Conservation (phyloP, 2,113 vertebrate species). For the Pollimyrus isidori region DNA sequence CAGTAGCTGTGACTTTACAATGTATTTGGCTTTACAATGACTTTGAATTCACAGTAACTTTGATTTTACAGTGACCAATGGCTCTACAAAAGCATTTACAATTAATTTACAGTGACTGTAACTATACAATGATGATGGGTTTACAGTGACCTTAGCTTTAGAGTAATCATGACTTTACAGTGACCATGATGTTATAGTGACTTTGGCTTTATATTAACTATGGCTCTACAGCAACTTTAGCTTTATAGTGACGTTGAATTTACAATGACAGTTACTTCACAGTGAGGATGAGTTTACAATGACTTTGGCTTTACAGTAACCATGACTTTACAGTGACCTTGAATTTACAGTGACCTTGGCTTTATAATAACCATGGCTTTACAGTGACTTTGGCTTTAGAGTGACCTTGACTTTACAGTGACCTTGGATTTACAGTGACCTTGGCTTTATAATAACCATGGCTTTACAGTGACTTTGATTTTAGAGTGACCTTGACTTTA, state of each 20-base stretch:
- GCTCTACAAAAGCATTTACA: too few relatives aligned
- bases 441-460: background rate
- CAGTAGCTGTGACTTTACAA: background rate
- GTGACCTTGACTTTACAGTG: background rate
- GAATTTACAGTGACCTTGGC: too few relatives aligned
- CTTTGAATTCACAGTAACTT: background rate
- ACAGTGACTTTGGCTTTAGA: background rate
- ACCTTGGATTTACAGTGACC: background rate
- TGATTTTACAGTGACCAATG: background rate
- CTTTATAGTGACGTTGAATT: too few relatives aligned
- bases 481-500: background rate
- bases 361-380: too few relatives aligned
- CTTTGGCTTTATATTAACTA: background rate
- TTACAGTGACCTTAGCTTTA: background rate
- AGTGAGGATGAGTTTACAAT: too few relatives aligned
- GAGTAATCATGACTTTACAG: background rate
- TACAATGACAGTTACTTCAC: too few relatives aligned
- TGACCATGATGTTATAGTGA: background rate
- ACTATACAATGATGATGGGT: background rate
- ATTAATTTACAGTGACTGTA: too few relatives aligned
- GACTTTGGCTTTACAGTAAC: too few relatives aligned
- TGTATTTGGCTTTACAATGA: background rate
- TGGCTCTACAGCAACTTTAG: too few relatives aligned
- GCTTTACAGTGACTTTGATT: background rate
- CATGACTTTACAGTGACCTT: too few relatives aligned